Base-by-base conservation (phyloP, 2,113 vertebrate species). In the Diglossa brunneiventris region DNA sequence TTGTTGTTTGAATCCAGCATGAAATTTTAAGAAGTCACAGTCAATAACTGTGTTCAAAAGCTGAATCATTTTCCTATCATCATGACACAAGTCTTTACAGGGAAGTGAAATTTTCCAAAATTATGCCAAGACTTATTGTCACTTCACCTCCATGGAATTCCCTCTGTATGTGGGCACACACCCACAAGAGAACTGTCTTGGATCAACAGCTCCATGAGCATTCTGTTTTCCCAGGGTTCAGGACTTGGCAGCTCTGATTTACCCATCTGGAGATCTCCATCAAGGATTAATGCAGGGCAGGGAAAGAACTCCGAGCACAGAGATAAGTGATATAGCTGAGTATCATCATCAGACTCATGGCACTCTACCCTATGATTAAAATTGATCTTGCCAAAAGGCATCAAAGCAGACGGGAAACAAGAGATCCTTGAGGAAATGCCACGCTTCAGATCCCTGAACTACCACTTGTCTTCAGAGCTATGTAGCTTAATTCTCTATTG, bases 361-460 rank as follows among this genome's bases (percentile, higher is more conserved):
- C 77, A 74, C 84, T 80, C 72, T 67, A 90, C 72, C 86, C 75
- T 62, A 7, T 39, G 63, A 92, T 77, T 88, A 90, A 91, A 94
- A 91, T 2, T 83, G 84, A 95, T 89, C 87, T 93, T 86, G 82
- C 87, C 87, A 83, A 95, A 95, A 96, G 67, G 67, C 72, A 73
- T 73, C 53, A 92, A 76, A 94, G 74, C 49, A 91, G 87, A 80
- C 37, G 70, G 55, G 67, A 94, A 95, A 95, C 59, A 90, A 93
- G 91, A 91, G 93, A 94, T 89, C 55, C 93, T 91, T 95, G 81
- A 95, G 49, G 91, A 92, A 91, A 95, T 77, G 68, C 78, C 90
- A 93, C 26, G 87, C 84, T 95, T 95, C 78, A 95, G 94, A 95
- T 77, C 78, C 84, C 55, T 94, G 91, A 92, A 87, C 78, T 95